Percentiles rank a stretch among this genome's conserved stretches.
Evolutionary conservation across 2,888 invertebrate species (phyloP).

Genomic region (Drosophila suboccidentalis): DNA sequence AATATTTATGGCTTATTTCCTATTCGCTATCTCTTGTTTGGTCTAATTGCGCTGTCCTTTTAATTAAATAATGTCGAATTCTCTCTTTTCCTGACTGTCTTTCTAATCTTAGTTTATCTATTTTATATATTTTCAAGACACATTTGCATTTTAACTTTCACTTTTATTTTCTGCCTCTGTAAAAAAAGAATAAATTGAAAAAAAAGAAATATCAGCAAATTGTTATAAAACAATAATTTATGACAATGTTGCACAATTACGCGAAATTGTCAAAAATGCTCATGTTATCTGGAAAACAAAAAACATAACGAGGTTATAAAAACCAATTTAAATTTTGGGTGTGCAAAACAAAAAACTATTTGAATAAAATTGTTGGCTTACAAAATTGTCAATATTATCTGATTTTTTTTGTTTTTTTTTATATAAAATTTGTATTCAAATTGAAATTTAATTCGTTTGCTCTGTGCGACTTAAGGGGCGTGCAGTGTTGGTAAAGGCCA

Average conservation of each 20-base stretch:
- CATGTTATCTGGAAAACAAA: conserved; percentile 6
- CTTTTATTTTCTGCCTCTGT: neutral
- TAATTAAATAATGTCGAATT: conserved; percentile 7
- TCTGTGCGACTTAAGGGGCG: conserved; percentile 46
- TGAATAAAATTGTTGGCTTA: neutral
- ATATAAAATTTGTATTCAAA: conserved; percentile 36
- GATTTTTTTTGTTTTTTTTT: conserved; percentile 6
- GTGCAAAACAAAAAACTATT: conserved; percentile 17
- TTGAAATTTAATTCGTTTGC: conserved; percentile 75
- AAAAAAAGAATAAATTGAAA: conserved; percentile 19
- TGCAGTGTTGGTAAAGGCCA: conserved; percentile 33
- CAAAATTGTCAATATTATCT: conserved; percentile 4
- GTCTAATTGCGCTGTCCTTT: conserved; percentile 41
- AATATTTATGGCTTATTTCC: conserved; percentile 52
- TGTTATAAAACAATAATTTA: conserved; percentile 10
- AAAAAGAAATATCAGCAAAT: neutral
- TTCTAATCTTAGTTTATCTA: neutral
- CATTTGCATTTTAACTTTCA: neutral
- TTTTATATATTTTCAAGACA: neutral
- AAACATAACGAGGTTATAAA: conserved; percentile 13
- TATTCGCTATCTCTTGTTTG: neutral
- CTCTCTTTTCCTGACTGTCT: neutral
- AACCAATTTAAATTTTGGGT: neutral
- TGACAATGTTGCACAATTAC: conserved; percentile 17
- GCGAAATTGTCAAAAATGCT: conserved; percentile 21